phyloP scores from a whole-genome alignment of 2,888 invertebrate species.

The Linhomoeus sp. region DNA sequence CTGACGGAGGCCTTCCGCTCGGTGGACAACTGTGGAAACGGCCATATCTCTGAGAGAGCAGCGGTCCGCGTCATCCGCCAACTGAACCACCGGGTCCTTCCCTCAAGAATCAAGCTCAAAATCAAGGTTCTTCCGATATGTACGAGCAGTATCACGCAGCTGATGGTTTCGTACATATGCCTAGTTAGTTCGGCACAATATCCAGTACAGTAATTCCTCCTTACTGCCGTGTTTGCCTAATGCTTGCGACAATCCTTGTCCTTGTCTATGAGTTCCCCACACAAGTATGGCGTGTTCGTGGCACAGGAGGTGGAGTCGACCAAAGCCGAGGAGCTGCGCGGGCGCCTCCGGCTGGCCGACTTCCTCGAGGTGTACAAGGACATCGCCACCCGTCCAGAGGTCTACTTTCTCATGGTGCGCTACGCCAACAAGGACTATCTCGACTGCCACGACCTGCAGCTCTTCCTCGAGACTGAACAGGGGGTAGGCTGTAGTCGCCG shows the following conservation, averaged over 20 bases:
- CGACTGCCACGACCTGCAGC: slow-evolving; percentile 37
- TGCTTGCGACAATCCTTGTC: too few species aligned
- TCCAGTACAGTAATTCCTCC: too few species aligned
- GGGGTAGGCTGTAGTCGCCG: slow-evolving; percentile 37
- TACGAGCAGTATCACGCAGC: slow-evolving; percentile 1
- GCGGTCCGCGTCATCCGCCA: slow-evolving; percentile 12
- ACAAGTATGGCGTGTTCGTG: neutral
- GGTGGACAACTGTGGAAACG: slow-evolving; percentile 27
- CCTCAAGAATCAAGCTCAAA: slow-evolving; percentile 35
- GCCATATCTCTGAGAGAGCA: slow-evolving; percentile 18
- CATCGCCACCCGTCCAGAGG: slow-evolving; percentile 41
- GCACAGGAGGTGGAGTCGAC: slow-evolving; percentile 34
- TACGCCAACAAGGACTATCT: slow-evolving; percentile 40
- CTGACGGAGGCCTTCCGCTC: slow-evolving; percentile 33
- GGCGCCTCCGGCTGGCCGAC: slow-evolving; percentile 34
- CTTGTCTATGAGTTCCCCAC: too few species aligned
- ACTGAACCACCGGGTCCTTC: slow-evolving; percentile 34
- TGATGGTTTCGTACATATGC: too few species aligned
- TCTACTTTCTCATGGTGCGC: slow-evolving; percentile 40
- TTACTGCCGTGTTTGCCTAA: too few species aligned
- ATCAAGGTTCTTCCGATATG: slow-evolving; percentile 31
- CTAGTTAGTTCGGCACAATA: too few species aligned
- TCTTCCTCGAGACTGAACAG: slow-evolving; percentile 42
- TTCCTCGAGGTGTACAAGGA: slow-evolving; percentile 41
- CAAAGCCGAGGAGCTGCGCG: slow-evolving; percentile 31